These are phyloP conservation scores for Callinectes sapidus DNA, from an alignment of 2,888 invertebrate genomes.

Conservation along the genomic window DNA sequence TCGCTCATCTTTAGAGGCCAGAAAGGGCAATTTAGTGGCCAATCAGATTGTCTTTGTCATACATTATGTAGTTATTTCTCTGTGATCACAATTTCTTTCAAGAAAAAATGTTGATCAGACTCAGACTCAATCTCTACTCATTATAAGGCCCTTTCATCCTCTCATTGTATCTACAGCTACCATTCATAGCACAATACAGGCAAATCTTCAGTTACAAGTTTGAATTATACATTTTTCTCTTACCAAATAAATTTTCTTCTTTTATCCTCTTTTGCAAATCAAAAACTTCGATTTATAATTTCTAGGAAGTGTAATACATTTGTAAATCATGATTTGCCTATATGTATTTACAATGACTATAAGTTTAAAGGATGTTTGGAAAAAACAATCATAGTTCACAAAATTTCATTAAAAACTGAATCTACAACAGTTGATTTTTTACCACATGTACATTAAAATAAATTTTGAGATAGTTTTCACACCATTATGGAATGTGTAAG, in stretches of 20 bases:
- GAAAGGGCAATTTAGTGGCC: slow-evolving; percentile 7
- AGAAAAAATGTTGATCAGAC: not conserved
- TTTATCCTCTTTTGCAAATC: no score
- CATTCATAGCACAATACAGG: not conserved
- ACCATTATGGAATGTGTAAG: not conserved
- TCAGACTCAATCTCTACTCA: not conserved
- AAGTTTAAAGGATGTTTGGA: not conserved
- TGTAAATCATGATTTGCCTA: not conserved
- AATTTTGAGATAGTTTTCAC: slow-evolving; percentile 15
- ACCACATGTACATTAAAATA: slow-evolving; percentile 34
- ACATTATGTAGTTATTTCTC: not conserved
- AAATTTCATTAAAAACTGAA: slow-evolving; percentile 34
- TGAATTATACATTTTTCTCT: no score
- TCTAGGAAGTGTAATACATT: no score
- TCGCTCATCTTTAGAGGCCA: slow-evolving; percentile 50
- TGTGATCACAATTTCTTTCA: not conserved
- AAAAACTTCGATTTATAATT: no score
- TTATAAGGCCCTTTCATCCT: not conserved
- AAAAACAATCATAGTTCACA: not conserved
- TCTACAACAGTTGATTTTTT: slow-evolving; percentile 6
- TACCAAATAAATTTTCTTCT: no score
- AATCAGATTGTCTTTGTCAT: not conserved
- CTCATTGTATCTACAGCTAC: not conserved
- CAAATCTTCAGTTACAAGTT: no score
- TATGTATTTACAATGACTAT: not conserved